Evolutionary conservation across 2,888 invertebrate species (phyloP).

Genomic region (Zootermopsis nevadensis): DNA sequence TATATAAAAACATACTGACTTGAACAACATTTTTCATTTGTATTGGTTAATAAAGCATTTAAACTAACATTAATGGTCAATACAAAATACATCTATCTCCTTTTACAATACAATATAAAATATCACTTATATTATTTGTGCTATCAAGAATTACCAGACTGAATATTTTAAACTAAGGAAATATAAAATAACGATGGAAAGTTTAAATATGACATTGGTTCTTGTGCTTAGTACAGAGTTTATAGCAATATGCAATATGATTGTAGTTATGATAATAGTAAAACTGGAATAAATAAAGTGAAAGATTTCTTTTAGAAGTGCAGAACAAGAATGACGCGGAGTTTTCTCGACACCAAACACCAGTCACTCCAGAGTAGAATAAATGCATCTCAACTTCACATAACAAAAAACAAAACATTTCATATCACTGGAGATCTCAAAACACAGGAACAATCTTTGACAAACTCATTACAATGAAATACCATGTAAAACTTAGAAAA

Average conservation of each 20-base stretch:
- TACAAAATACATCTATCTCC: slow-evolving; percentile 32
- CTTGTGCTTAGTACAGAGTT: not conserved
- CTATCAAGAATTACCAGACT: slow-evolving; percentile 17
- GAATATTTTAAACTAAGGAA: not conserved
- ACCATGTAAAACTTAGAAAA: not conserved
- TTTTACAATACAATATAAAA: slow-evolving; percentile 27
- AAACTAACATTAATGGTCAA: slow-evolving; percentile 31
- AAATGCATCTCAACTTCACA: slow-evolving; percentile 35
- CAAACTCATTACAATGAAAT: not conserved
- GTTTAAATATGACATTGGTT: not conserved
- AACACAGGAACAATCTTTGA: slow-evolving; percentile 34
- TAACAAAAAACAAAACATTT: slow-evolving; percentile 30
- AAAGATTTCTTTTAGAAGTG: not conserved
- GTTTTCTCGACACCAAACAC: slow-evolving; percentile 10
- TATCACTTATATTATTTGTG: not conserved
- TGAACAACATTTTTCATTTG: slow-evolving; percentile 1
- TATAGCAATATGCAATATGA: not conserved
- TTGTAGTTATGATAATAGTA: not conserved
- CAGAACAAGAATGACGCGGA: not conserved
- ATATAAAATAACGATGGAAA: not conserved
- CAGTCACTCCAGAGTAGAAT: slow-evolving; percentile 26
- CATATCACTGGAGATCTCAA: slow-evolving; percentile 40
- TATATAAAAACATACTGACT: slow-evolving; percentile 36
- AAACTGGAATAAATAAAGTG: not conserved
- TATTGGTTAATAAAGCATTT: slow-evolving; percentile 38